Percentiles rank a stretch among this genome's conserved stretches.
Conservation (phyloP, 2,888 invertebrate genomes). For the Molanna angustata region DNA sequence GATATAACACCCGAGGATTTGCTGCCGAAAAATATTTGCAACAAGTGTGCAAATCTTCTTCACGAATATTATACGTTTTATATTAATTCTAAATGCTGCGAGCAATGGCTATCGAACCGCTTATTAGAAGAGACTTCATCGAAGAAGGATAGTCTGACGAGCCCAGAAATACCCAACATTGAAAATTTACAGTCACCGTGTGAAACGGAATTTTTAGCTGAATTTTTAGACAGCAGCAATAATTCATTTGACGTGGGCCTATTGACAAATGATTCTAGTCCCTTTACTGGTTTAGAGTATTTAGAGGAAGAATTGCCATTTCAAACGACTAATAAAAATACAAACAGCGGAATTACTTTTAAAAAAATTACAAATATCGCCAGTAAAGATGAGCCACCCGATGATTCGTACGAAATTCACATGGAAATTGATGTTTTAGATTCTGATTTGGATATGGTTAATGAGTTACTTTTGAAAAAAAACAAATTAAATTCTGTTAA, state of each 20-base stretch:
- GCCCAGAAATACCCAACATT: background rate
- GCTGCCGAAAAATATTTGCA: constrained; percentile 46
- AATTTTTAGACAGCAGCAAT: constrained; percentile 45
- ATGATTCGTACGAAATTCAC: constrained; percentile 39
- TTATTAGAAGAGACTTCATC: constrained; percentile 12
- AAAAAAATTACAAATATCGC: constrained; percentile 39
- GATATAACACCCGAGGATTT: constrained; percentile 41
- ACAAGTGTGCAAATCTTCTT: constrained; percentile 45
- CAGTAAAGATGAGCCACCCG: constrained; percentile 40
- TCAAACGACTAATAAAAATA: constrained; percentile 37
- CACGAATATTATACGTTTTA: constrained; percentile 50
- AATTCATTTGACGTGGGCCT: constrained; percentile 23
- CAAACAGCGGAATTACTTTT: constrained; percentile 35
- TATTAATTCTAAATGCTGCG: constrained; percentile 48
- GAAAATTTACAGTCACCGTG: constrained; percentile 39
- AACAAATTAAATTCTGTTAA: constrained; percentile 3
- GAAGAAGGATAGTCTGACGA: background rate
- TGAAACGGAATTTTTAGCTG: constrained; percentile 50
- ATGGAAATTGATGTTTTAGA: constrained; percentile 49
- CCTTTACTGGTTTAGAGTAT: constrained; percentile 40
- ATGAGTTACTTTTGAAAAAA: constrained; percentile 38
- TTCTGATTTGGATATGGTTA: constrained; percentile 45
- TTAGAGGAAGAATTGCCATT: constrained; percentile 42
- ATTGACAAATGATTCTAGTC: constrained; percentile 47
- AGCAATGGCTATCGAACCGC: constrained; percentile 43